Conservation (phyloP, 2,797 vertebrate genomes). For the Poeciliopsis presidionis region DNA sequence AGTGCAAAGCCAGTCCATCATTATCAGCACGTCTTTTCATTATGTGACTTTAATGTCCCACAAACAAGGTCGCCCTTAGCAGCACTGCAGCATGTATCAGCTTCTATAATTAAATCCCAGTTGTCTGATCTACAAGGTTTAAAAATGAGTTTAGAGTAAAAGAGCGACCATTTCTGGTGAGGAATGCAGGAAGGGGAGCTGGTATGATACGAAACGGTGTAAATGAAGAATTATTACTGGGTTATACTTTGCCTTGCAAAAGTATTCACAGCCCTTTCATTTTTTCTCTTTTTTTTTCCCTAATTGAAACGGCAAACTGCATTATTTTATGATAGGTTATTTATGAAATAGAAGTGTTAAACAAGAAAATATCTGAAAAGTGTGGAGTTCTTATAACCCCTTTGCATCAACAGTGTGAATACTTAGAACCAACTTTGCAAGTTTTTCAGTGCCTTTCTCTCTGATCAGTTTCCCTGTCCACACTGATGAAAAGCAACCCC, state of each 20-base stretch:
- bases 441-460: background rate
- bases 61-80: background rate
- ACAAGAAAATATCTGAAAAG: background rate
- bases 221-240: background rate
- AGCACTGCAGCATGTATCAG: background rate
- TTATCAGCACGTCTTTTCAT: constrained; percentile 4
- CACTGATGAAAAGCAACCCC: background rate
- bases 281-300: background rate
- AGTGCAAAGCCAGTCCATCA: background rate
- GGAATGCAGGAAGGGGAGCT: background rate
- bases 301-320: background rate
- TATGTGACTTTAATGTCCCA: background rate
- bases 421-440: background rate
- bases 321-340: background rate
- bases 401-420: background rate
- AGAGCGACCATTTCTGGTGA: background rate
- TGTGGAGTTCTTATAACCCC: background rate
- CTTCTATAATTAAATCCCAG: background rate
- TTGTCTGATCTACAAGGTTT: background rate
- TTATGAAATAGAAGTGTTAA: background rate
- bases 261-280: background rate
- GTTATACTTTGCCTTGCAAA: background rate
- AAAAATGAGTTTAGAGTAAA: background rate
- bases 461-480: background rate
- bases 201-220: background rate